phyloP scores from a whole-genome alignment of 2,797 vertebrate species.

The Molossus alvarezi region DNA sequence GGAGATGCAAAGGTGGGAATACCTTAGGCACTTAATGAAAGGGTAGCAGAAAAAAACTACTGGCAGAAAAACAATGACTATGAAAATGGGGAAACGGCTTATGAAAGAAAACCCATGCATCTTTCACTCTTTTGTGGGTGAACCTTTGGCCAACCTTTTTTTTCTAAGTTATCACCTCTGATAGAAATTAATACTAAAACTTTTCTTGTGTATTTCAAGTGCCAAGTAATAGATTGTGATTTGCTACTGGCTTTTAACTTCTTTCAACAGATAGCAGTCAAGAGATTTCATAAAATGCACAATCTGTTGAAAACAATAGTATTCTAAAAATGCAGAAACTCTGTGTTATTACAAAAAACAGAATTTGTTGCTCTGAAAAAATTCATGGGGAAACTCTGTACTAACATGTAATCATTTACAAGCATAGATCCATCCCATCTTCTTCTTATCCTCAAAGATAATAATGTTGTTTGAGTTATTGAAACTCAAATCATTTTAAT shows the following conservation, averaged over 20 bases:
- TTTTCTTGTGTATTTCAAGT: conserved; percentile 8
- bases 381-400: neutral
- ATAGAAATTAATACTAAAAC: neutral
- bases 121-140: neutral
- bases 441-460: conserved; percentile 1
- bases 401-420: conserved; percentile 18
- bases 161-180: neutral
- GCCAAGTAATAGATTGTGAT: neutral
- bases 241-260: conserved; percentile 34
- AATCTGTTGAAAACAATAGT: conserved; percentile 38
- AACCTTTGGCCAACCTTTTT: neutral
- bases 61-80: neutral
- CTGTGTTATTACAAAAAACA: neutral
- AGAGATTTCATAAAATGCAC: neutral
- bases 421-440: neutral
- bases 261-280: conserved; percentile 36
- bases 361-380: neutral
- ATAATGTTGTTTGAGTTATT: neutral
- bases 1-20: neutral
- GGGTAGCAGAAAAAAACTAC: neutral
- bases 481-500: conserved; percentile 10
- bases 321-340: conserved; percentile 59
- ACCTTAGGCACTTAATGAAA: neutral
- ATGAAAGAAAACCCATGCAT: neutral
- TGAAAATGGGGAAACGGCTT: neutral